A percentile compares a stretch with the other conserved stretches of the same genome.
Evolutionary conservation across 2,888 invertebrate species (phyloP).

Genomic region (Sisyra terminalis): DNA sequence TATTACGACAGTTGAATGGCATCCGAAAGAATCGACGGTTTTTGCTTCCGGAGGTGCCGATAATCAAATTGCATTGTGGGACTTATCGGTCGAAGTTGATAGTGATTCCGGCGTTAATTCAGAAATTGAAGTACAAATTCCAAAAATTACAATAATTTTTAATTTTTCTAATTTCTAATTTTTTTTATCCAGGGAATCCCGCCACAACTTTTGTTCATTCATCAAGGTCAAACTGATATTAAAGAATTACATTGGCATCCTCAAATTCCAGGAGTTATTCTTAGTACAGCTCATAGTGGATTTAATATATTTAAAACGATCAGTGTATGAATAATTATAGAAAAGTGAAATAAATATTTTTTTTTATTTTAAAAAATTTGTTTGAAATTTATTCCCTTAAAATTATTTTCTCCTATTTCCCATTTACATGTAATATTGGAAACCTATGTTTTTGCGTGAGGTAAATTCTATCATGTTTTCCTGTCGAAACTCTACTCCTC

Average conservation of each 20-base stretch:
- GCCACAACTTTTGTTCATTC: slow-evolving; percentile 91
- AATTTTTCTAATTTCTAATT: slow-evolving; percentile 9
- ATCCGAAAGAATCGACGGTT: slow-evolving; percentile 81
- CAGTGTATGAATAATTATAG: slow-evolving; percentile 53
- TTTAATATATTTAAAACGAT: slow-evolving; percentile 97
- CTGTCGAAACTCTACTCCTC: no score
- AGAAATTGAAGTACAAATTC: slow-evolving; percentile 1
- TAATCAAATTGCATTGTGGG: slow-evolving; percentile 94
- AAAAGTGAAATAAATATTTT: no score
- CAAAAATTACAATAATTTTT: slow-evolving; percentile 6
- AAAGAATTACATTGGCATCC: slow-evolving; percentile 99
- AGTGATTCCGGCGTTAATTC: slow-evolving; percentile 28
- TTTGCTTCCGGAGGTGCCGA: slow-evolving; percentile 88
- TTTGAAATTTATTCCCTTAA: no score
- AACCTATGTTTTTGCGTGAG: no score
- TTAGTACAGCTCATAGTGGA: slow-evolving; percentile 88
- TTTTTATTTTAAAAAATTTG: no score
- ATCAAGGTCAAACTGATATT: slow-evolving; percentile 93
- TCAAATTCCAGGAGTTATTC: slow-evolving; percentile 81
- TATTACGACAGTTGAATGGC: slow-evolving; percentile 95
- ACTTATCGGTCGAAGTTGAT: slow-evolving; percentile 80
- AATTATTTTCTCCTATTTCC: no score
- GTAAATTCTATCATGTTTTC: no score
- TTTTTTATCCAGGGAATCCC: slow-evolving; percentile 51
- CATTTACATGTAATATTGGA: no score